Evolutionary conservation across 2,888 invertebrate genomes (phyloP).

Genomic region (Muschampia plurimacula): DNA sequence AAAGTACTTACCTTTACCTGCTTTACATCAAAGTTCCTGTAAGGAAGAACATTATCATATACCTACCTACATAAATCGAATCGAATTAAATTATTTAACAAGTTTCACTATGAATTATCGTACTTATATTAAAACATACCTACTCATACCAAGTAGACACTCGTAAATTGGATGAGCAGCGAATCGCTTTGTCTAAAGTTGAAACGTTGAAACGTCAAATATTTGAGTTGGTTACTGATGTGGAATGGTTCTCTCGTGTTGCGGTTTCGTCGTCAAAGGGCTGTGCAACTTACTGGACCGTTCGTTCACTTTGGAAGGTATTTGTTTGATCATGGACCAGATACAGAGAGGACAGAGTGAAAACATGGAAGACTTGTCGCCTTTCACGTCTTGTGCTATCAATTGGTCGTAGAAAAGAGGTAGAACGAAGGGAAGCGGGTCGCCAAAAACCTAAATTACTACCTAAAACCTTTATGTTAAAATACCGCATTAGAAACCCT

Average conservation of each 20-base stretch:
- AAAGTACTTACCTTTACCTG: too few species aligned
- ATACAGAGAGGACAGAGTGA: background rate
- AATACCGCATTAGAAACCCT: background rate
- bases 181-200: slow-evolving; percentile 21
- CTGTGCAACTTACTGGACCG: background rate
- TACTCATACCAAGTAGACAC: background rate
- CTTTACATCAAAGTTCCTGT: too few species aligned
- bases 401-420: background rate
- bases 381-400: background rate
- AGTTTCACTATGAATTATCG: too few species aligned
- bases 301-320: background rate
- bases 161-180: slow-evolving; percentile 5
- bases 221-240: slow-evolving; percentile 34
- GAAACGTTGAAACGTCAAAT: slow-evolving; percentile 23
- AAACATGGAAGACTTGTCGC: background rate
- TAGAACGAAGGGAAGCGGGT: background rate
- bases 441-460: too few species aligned
- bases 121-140: background rate
- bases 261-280: slow-evolving; percentile 26
- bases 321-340: background rate
- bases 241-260: slow-evolving; percentile 28
- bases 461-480: too few species aligned
- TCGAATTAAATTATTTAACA: too few species aligned
- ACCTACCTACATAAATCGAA: too few species aligned
- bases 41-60: too few species aligned